phyloP scores from a whole-genome alignment of 2,113 vertebrate species.

The Caretta caretta region DNA sequence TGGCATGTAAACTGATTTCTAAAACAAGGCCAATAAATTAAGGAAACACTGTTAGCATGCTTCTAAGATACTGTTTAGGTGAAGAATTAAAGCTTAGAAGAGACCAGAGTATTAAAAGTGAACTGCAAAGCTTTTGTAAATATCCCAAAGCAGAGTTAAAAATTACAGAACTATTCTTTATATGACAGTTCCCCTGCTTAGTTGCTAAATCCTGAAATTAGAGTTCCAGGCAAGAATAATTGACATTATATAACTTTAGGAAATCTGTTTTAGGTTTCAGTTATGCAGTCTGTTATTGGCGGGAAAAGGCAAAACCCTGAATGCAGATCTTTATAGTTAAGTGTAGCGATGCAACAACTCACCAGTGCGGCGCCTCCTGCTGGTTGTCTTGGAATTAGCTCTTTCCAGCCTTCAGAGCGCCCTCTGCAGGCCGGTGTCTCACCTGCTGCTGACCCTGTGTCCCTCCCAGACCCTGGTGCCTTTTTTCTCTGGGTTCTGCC shows the following conservation, averaged over 20 bases:
- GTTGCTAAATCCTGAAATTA: background rate
- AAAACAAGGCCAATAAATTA: conserved; percentile 18
- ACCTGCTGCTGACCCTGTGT: too few relatives aligned
- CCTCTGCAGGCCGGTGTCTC: too few relatives aligned
- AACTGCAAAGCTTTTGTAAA: background rate
- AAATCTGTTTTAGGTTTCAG: background rate
- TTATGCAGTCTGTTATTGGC: background rate
- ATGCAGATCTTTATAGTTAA: accelerated
- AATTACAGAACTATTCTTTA: background rate
- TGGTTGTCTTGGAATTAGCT: too few relatives aligned
- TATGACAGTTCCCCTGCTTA: background rate
- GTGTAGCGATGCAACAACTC: too few relatives aligned
- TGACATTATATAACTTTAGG: background rate
- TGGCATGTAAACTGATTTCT: background rate
- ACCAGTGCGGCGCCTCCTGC: too few relatives aligned
- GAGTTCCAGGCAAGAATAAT: background rate
- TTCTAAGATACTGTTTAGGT: background rate
- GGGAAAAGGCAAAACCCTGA: accelerated
- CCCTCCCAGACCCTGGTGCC: too few relatives aligned
- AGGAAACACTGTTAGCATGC: background rate
- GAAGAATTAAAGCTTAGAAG: background rate
- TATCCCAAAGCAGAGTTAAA: background rate
- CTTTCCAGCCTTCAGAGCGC: too few relatives aligned
- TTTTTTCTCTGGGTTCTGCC: too few relatives aligned
- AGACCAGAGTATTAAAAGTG: background rate